Conservation (phyloP, 1,140 invertebrate genomes). For the Drosophila baimaii region DNA sequence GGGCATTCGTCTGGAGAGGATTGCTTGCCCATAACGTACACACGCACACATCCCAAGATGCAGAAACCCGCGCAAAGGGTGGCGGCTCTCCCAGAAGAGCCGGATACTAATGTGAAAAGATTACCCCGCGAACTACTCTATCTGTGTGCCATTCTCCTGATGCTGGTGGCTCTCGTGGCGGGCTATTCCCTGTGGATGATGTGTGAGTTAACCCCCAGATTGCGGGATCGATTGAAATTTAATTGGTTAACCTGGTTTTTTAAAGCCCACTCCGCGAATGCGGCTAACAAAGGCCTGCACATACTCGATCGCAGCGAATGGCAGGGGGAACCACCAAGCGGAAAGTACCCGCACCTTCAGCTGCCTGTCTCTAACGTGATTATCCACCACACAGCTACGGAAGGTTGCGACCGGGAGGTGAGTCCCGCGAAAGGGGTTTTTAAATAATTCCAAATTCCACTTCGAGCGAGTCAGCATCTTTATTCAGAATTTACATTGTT, state of each 20-base stretch:
- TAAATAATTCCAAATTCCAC: neutral
- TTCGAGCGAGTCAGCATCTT: neutral
- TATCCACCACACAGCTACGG: slow-evolving; percentile 86
- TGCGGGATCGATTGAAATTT: neutral
- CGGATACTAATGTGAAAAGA: slow-evolving; percentile 4
- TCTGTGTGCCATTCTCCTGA: slow-evolving; percentile 44
- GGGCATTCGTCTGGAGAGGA: slow-evolving; percentile 46
- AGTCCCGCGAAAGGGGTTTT: slow-evolving; percentile 9
- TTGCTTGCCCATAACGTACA: neutral
- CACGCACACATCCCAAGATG: slow-evolving; percentile 17
- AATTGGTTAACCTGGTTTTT: slow-evolving; percentile 10
- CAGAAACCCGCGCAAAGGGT: slow-evolving; percentile 10
- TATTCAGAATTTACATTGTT: neutral
- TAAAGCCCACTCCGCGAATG: slow-evolving; percentile 38
- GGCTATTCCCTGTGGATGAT: slow-evolving; percentile 65
- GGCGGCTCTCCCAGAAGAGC: slow-evolving; percentile 20
- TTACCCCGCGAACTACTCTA: slow-evolving; percentile 44
- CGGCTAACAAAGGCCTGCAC: slow-evolving; percentile 33
- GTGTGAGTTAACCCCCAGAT: slow-evolving; percentile 37
- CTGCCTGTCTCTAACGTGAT: slow-evolving; percentile 85
- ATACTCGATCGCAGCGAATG: slow-evolving; percentile 86
- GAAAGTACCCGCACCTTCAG: slow-evolving; percentile 73
- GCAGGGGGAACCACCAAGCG: slow-evolving; percentile 86
- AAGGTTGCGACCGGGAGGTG: slow-evolving; percentile 85
- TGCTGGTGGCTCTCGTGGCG: slow-evolving; percentile 46